Base-by-base conservation (phyloP, 2,113 vertebrate species). In the Callopanchax toddi region DNA sequence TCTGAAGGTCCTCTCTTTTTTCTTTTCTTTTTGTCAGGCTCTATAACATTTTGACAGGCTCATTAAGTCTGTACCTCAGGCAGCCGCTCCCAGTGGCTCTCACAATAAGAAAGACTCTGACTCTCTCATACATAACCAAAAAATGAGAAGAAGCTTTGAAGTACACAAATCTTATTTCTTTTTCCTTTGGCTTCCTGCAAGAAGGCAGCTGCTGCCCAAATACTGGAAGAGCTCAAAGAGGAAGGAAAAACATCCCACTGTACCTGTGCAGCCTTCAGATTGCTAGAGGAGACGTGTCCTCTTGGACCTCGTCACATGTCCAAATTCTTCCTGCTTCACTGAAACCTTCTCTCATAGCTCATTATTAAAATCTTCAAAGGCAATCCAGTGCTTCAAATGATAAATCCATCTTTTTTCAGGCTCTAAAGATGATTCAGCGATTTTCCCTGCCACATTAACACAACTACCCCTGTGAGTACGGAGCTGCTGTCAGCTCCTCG, bases 61-160 rank as follows among this genome's bases (percentile, higher is more conserved):
- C 86, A 88, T 90, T 89, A 88, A 83, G 76, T 82, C 74, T 17
- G 36, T 74, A 86, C 86, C 80, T 73, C 74, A 57, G 78, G 83
- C 87, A 76, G 86, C 80, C 44, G 70, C 71, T 86, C 78, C 80
- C 83, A 74, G 81, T 79, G 71, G 78, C 78, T 83, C 67, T 65
- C 52, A 65, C 86, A 78, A 74, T 67, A 81, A 85, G 71, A 87
- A 87, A 85, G 54, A 79, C 70, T 79, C 81, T 8, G 44, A 74
- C 60, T 61, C 75, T 71, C 69, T 85, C 75, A 78, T 84, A 83
- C 71, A 76, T 66, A 84, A 70, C 79, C 60, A 79, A 78, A 44
- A 86, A 79, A 81, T 70, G 73, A 84, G 81, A 67, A 62, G 79
- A 82, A 40, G 78, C 83, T 86, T 89, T 89, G 81, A 90, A 90